phyloP scores from a whole-genome alignment of 2,797 vertebrate species.

The Anas bahamensis region DNA sequence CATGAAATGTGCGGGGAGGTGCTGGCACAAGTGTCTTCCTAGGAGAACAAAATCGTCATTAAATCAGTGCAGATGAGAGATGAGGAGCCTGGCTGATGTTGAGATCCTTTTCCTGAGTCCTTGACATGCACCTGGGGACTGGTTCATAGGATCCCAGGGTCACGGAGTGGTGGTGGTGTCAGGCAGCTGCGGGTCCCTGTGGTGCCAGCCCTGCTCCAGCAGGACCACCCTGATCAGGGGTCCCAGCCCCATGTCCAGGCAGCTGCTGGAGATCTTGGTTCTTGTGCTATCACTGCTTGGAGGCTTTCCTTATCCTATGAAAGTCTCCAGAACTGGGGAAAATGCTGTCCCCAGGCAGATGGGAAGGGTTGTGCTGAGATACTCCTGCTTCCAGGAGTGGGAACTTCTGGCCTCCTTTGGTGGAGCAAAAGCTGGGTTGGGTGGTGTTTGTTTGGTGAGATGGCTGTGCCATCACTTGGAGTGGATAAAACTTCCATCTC shows the following conservation, averaged over 20 bases:
- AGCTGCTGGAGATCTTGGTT: too few species aligned
- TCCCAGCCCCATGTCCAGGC: too few species aligned
- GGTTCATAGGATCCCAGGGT: neutral
- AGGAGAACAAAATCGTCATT: neutral
- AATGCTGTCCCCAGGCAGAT: neutral
- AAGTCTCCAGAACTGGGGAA: neutral
- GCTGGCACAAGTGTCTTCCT: neutral
- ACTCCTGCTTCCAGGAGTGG: neutral
- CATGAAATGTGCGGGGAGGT: neutral
- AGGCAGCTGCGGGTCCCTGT: too few species aligned
- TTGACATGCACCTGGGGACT: neutral
- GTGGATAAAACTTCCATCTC: neutral
- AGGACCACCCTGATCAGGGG: too few species aligned
- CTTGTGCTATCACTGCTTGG: too few species aligned
- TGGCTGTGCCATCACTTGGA: neutral
- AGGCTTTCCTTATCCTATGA: neutral
- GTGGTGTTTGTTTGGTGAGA: neutral
- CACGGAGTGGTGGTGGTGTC: too few species aligned
- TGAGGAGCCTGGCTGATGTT: neutral
- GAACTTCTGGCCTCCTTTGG: neutral
- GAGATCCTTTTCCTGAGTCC: neutral
- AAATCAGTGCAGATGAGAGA: neutral
- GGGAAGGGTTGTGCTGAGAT: neutral
- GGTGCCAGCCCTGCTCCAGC: too few species aligned
- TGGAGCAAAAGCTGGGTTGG: neutral